A percentile compares a stretch with the other conserved stretches of the same genome.
Evolutionary conservation across 2,797 vertebrate species (phyloP).

Genomic region (Cephalopachus bancanus): DNA sequence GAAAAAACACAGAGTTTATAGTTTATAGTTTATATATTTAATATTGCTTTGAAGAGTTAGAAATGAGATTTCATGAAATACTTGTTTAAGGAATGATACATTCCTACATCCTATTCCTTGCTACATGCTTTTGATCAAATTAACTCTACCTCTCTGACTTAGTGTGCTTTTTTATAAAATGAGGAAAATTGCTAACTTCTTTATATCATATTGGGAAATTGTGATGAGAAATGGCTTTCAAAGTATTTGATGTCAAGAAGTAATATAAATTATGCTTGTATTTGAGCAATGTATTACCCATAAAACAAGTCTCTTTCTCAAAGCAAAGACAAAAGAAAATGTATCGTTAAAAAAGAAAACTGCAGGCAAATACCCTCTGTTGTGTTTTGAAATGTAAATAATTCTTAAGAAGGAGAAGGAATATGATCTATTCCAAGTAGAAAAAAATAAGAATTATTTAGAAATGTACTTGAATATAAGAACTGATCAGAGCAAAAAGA

Average conservation of each 20-base stretch:
- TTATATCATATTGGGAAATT: neutral
- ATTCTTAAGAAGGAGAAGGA: neutral
- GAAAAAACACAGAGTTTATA: neutral
- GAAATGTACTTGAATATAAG: neutral
- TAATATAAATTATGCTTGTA: neutral
- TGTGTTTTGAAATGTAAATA: slow-evolving; percentile 25
- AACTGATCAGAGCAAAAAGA: neutral
- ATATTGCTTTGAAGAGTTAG: neutral
- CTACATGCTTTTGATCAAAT: neutral
- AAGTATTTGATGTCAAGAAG: neutral
- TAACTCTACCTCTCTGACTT: neutral
- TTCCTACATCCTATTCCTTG: neutral
- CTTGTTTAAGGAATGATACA: neutral
- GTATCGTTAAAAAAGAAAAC: neutral
- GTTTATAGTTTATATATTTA: neutral
- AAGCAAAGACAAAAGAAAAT: neutral
- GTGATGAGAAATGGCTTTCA: neutral
- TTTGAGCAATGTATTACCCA: neutral
- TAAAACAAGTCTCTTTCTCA: neutral
- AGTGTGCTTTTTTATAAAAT: neutral
- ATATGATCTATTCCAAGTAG: neutral
- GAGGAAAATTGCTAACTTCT: neutral
- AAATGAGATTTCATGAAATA: neutral
- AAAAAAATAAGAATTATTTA: neutral
- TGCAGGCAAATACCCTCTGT: neutral